A percentile compares a stretch with the other conserved stretches of the same genome.
phyloP scores from a whole-genome alignment of 2,113 vertebrate genomes.

The Odontophorus gujanensis region DNA sequence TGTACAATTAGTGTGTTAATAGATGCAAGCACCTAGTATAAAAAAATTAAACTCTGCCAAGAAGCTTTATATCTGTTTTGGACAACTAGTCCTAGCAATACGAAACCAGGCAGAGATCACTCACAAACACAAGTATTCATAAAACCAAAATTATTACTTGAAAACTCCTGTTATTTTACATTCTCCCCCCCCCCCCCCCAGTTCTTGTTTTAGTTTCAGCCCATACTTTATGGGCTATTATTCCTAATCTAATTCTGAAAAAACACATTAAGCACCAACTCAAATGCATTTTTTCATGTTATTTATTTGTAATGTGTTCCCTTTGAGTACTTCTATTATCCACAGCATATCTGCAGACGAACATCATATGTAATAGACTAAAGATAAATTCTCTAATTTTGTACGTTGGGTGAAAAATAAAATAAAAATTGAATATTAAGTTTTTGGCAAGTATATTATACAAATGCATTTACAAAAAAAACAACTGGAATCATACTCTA shows the following conservation, averaged over 20 bases:
- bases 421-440: not conserved
- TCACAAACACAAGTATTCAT: no score
- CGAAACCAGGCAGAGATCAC: not conserved
- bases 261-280: not conserved
- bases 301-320: not conserved
- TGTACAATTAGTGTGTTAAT: no score
- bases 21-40: not conserved
- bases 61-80: not conserved
- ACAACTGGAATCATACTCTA: no score
- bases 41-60: not conserved
- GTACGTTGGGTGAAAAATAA: not conserved
- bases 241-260: not conserved
- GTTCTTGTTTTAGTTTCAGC: not conserved
- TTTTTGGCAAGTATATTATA: no score
- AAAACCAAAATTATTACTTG: not conserved
- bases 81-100: rapidly evolving
- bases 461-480: no score
- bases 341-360: not conserved
- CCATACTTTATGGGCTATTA: rapidly evolving
- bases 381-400: not conserved
- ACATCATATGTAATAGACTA: not conserved
- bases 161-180: not conserved
- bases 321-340: not conserved
- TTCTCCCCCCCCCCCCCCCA: no score
- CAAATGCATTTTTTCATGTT: not conserved